A percentile compares a stretch with the other conserved stretches of the same genome.
Conservation (phyloP, 2,888 invertebrate genomes). For the Tetragonisca angustula region DNA sequence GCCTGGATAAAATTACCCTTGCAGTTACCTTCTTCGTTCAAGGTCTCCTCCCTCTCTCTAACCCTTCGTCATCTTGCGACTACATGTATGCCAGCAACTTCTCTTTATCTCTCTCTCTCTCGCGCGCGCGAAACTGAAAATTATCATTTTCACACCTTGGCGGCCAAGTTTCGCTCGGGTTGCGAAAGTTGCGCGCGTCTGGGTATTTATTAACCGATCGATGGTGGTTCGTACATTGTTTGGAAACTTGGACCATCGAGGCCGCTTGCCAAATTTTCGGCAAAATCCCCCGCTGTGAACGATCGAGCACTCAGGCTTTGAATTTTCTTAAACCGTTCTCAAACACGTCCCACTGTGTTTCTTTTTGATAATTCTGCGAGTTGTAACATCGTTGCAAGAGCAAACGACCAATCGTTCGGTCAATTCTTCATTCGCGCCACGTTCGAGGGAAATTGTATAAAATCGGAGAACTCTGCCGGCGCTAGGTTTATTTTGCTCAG, state of each 20-base stretch:
- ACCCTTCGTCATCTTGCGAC: conserved; percentile 7
- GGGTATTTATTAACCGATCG: conserved; percentile 45
- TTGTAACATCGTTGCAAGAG: not conserved
- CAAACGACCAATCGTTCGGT: not conserved
- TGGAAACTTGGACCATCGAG: conserved; percentile 20
- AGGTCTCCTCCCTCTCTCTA: conserved; percentile 6
- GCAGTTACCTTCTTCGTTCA: conserved; percentile 37
- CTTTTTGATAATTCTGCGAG: not conserved
- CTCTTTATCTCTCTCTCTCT: not conserved
- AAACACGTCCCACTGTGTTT: not conserved
- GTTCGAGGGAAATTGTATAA: not conserved
- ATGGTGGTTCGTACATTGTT: conserved; percentile 36
- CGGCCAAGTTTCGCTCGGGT: not conserved
- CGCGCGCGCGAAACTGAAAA: not conserved
- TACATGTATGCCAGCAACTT: not conserved
- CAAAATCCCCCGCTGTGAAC: not conserved
- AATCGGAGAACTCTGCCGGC: not conserved
- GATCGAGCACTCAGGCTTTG: not conserved
- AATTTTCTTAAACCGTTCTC: not conserved
- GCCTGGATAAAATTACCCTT: conserved; percentile 53
- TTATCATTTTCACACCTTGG: conserved; percentile 11
- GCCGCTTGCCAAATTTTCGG: conserved; percentile 32
- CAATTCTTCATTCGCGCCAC: too few species aligned
- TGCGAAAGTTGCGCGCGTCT: conserved; percentile 24
- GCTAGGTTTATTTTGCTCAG: too few species aligned